Evolutionary conservation across 2,113 vertebrate genomes (phyloP), one percentile per base, ranked within the genome.

Genomic region (Podocnemis expansa): DNA sequence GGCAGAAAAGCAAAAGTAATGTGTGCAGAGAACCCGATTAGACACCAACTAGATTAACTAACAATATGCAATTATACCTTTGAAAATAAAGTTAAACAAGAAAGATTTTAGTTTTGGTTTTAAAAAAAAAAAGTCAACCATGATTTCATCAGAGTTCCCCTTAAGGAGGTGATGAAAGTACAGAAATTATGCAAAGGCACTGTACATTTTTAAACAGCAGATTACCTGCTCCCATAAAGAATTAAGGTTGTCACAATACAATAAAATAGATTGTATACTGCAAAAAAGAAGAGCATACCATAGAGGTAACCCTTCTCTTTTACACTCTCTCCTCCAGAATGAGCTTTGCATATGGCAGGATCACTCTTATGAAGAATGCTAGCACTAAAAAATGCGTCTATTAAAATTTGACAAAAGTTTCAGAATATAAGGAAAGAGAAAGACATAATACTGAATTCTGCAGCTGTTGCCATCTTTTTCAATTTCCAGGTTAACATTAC

Each of bases 1-100:
- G 73, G 80, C 51, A 90, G 16, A 45, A 89, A 93, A 93, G 87
- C 87, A 83, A 91, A 19, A 94, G 54, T 38, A 96, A 60, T 3
- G 34, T 3, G 63, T 41, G 90, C 0, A 89, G 6, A 2, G 31
- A 34, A 84, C 92, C 67, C 11, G 58, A 43, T 76, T 22, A 29
- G 22, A 75, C 27, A 80, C 79, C 79, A 63, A 52, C n/a, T 75
- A 76, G 73, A 45, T 13, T 75, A 12, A 75, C 11, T 27, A 0
- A 82, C 76, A 29, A 60, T 87, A 82, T 8, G 24, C 7, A 80
- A 60, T 84, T 84, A 90, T 10, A 78, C 17, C 73, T 89, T 58
- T 82, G 51, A 87, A 93, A 91, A 76, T n/a, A n/a, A 16, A 75
- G 89, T 60, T 76, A 45, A 13, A 1, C 55, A 56, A 5, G 1